Conservation (phyloP, 2,113 vertebrate species). For the Porphyrio hochstetteri region DNA sequence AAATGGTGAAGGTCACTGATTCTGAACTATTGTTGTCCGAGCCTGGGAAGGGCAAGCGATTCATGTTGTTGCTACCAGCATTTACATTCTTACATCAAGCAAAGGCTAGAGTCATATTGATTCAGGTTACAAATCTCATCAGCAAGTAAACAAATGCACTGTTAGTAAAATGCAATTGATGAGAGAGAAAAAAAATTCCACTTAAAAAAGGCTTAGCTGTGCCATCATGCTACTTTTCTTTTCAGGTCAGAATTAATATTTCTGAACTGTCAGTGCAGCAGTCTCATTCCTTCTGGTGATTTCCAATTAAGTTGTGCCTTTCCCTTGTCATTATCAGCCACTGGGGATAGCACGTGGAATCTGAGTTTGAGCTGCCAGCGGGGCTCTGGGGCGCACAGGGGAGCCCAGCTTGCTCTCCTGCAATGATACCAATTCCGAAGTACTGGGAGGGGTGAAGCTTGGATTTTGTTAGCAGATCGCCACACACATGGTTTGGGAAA, state of each 20-base stretch:
- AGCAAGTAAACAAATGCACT: neutral
- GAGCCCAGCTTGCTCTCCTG: neutral
- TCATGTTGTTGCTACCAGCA: neutral
- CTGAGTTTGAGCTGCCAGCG: neutral
- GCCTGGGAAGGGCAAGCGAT: neutral
- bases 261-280: neutral
- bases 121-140: conserved; percentile 34
- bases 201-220: neutral
- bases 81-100: neutral
- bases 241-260: neutral
- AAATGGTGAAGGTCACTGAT: neutral
- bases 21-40: neutral
- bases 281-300: neutral
- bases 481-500: neutral
- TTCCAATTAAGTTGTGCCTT: neutral
- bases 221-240: neutral
- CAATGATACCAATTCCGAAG: neutral
- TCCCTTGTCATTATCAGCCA: neutral
- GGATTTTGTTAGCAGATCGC: neutral
- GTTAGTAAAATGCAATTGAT: neutral
- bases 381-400: neutral
- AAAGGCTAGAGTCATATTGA: neutral
- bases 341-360: neutral
- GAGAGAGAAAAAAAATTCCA: neutral
- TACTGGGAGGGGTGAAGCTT: neutral